Evolutionary conservation across 2,888 invertebrate genomes (phyloP).

Genomic region (Incurvaria masculella): DNA sequence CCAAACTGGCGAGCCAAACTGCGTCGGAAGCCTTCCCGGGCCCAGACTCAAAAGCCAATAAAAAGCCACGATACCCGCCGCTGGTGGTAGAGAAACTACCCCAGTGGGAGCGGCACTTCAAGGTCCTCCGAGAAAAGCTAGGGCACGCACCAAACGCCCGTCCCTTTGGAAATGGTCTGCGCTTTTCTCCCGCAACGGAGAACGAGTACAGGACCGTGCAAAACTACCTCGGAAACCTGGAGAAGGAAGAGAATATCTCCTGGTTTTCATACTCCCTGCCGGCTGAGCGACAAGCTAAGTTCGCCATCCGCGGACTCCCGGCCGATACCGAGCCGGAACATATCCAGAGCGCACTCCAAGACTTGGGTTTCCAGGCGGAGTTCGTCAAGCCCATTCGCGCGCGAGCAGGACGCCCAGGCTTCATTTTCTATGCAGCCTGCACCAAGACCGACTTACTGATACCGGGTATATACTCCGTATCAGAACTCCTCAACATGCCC

Average conservation of each 20-base stretch:
- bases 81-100: not conserved
- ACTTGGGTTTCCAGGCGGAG: not conserved
- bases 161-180: not conserved
- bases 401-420: conserved; percentile 12
- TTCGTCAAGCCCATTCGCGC: conserved; percentile 1
- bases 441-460: not conserved
- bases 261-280: conserved; percentile 1
- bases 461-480: too few relatives aligned
- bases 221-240: not conserved
- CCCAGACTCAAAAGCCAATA: too few relatives aligned
- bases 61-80: too few relatives aligned
- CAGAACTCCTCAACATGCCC: too few relatives aligned
- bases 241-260: not conserved
- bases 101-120: too few relatives aligned
- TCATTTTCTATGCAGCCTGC: conserved; percentile 1
- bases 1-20: too few relatives aligned
- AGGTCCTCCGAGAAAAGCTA: too few relatives aligned
- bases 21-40: too few relatives aligned
- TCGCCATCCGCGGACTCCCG: conserved; percentile 4
- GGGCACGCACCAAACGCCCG: conserved; percentile 13
- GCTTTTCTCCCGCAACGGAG: not conserved
- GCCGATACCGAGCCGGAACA: not conserved
- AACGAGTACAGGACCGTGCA: not conserved
- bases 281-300: not conserved
- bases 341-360: not conserved